Conservation (phyloP, 2,888 invertebrate species). For the Sialis fuliginosa region DNA sequence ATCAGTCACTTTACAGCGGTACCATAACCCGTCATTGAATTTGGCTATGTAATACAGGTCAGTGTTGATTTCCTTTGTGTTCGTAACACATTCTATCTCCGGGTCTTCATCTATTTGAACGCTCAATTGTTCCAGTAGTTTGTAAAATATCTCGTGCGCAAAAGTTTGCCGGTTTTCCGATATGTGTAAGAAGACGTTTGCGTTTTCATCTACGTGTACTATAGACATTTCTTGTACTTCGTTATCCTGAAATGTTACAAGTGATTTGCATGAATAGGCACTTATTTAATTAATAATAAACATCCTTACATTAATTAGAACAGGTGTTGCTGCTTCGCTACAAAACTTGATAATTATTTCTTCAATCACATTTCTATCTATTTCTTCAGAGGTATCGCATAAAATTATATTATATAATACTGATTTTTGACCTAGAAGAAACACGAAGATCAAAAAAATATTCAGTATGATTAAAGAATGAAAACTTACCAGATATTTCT, state of each 20-base stretch:
- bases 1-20: slow-evolving; percentile 2
- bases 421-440: neutral
- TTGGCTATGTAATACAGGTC: neutral
- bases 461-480: no score
- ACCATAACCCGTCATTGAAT: slow-evolving; percentile 1
- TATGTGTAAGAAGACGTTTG: slow-evolving; percentile 25
- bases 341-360: slow-evolving; percentile 35
- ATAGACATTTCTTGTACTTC: slow-evolving; percentile 20
- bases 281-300: no score
- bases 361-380: slow-evolving; percentile 46
- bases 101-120: neutral
- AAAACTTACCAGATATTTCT: neutral
- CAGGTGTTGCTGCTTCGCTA: slow-evolving; percentile 24
- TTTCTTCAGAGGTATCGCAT: slow-evolving; percentile 43
- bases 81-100: neutral
- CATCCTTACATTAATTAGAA: slow-evolving; percentile 15
- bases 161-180: neutral
- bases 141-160: neutral
- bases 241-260: neutral
- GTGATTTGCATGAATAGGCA: no score
- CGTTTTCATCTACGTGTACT: slow-evolving; percentile 23
- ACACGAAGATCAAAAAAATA: no score
- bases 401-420: slow-evolving; percentile 31
- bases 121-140: slow-evolving; percentile 2
- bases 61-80: neutral